A percentile compares a stretch with the other conserved stretches of the same genome.
phyloP scores from a whole-genome alignment of 2,113 vertebrate species.

The Hystrix cristata region DNA sequence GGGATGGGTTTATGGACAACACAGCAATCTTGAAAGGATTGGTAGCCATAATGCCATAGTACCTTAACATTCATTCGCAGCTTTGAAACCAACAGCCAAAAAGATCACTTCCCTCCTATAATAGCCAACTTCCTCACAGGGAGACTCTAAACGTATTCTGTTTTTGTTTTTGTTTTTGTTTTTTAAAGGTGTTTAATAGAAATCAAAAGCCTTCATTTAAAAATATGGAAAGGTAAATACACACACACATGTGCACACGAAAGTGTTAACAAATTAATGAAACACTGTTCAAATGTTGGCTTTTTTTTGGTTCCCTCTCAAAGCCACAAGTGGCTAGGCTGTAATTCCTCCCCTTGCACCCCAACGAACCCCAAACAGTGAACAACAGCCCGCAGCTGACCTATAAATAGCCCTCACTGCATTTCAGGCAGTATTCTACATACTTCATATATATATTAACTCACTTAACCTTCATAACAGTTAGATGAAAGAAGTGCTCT shows the following conservation, averaged over 20 bases:
- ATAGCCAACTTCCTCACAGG: not conserved
- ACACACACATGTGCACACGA: not conserved
- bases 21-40: not conserved
- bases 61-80: not conserved
- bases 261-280: not conserved
- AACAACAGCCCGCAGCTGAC: not conserved
- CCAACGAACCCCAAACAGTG: not conserved
- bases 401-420: not conserved
- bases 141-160: not conserved
- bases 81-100: not conserved
- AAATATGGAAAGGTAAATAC: not conserved
- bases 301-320: not conserved
- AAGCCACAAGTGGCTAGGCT: conserved; percentile 30
- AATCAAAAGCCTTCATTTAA: not conserved
- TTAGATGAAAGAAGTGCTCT: not conserved
- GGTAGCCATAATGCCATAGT: not conserved
- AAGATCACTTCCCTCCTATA: not conserved
- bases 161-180: not conserved
- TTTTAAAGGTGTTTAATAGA: not conserved
- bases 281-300: not conserved
- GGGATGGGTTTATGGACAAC: not conserved
- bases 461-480: not conserved
- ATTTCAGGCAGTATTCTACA: not conserved
- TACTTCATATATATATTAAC: not conserved
- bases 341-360: not conserved